Percentiles rank a stretch among this genome's conserved stretches.
phyloP scores from a whole-genome alignment of 2,113 vertebrate genomes.

The Buteo buteo region DNA sequence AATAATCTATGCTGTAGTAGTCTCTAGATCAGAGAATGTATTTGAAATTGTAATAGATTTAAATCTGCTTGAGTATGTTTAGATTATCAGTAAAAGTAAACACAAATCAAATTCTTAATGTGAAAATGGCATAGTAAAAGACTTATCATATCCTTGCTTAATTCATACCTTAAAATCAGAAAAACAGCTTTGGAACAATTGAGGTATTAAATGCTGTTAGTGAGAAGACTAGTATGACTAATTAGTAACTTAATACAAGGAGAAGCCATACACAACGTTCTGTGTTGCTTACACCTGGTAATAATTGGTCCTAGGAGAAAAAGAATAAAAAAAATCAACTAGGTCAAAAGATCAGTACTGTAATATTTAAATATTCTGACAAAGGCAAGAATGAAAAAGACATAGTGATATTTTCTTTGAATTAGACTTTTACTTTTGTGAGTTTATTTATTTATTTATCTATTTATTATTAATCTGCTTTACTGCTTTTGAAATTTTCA shows the following conservation, averaged over 20 bases:
- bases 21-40: slow-evolving; percentile 9
- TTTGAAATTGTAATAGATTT: slow-evolving; percentile 37
- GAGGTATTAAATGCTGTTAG: not conserved
- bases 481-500: not conserved
- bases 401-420: not conserved
- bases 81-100: not conserved
- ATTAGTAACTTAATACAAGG: not conserved
- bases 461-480: not conserved
- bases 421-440: not conserved
- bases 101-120: not conserved
- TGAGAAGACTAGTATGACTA: not conserved
- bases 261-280: not conserved
- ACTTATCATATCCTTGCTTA: not conserved
- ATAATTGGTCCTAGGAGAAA: not conserved
- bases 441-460: not conserved
- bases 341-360: not conserved
- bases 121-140: not conserved
- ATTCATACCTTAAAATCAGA: not conserved
- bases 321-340: not conserved
- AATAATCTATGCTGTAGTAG: slow-evolving; percentile 20
- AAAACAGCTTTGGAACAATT: not conserved
- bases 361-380: not conserved
- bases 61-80: not conserved
- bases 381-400: not conserved
- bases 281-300: not conserved